These are phyloP conservation scores for Brachypodius melanocephalos DNA, from an alignment of 2,113 vertebrate genomes.

Conservation along the genomic window DNA sequence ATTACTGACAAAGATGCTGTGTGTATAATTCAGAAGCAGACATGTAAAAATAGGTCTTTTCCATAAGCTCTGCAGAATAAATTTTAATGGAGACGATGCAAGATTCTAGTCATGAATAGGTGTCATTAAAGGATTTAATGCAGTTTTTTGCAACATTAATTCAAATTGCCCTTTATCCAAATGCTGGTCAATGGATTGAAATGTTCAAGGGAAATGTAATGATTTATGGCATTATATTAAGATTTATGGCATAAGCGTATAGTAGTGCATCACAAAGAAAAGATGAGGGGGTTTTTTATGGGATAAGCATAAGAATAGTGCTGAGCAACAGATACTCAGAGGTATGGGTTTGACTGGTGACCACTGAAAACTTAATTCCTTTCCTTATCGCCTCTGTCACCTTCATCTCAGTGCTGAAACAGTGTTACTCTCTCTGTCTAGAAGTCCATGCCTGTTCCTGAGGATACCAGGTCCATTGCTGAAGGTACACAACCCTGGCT, in stretches of 20 bases:
- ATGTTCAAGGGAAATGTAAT: not conserved
- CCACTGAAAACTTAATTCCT: not conserved
- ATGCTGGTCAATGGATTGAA: not conserved
- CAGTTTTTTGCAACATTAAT: not conserved
- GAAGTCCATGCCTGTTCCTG: not conserved
- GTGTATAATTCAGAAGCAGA: not conserved
- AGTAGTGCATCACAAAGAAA: not conserved
- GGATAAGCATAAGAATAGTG: not conserved
- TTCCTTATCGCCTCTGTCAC: not conserved
- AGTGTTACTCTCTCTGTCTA: not conserved
- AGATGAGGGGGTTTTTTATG: not conserved
- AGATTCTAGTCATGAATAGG: not conserved
- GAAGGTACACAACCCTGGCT: fast-evolving
- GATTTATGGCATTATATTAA: not conserved
- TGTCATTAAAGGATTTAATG: not conserved
- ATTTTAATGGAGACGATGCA: not conserved
- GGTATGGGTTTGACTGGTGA: not conserved
- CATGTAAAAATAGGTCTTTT: not conserved
- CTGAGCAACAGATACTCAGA: not conserved
- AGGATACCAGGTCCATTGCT: not conserved
- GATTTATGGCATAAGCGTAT: not conserved
- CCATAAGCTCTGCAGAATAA: not conserved
- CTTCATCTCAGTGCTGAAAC: not conserved
- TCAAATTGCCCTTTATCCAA: not conserved
- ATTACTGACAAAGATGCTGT: not conserved